Conservation (phyloP, 2,888 invertebrate species). For the Orthosia cruda region DNA sequence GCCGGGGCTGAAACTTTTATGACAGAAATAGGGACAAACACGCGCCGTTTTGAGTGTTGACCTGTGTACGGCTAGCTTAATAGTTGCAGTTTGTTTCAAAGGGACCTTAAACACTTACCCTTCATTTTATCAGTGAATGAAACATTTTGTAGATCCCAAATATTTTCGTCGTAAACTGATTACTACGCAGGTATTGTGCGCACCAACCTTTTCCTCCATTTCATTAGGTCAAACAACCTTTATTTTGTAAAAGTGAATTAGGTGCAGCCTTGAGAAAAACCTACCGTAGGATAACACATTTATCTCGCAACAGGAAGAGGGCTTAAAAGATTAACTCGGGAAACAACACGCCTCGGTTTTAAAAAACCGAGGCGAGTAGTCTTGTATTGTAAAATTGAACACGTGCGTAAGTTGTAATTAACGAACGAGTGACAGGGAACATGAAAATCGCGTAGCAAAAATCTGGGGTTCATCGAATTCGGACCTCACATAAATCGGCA, state of each 20-base stretch:
- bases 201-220: conserved; percentile 31
- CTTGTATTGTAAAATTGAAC: conserved; percentile 49
- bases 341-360: conserved; percentile 57
- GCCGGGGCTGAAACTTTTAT: conserved; percentile 57
- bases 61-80: conserved; percentile 36
- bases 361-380: conserved; percentile 48
- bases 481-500: conserved; percentile 78
- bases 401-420: conserved; percentile 58
- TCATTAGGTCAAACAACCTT: conserved; percentile 59
- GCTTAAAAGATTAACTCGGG: conserved; percentile 67
- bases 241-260: conserved; percentile 58
- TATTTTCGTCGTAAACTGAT: conserved; percentile 16
- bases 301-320: conserved; percentile 63
- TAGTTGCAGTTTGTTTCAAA: conserved; percentile 54
- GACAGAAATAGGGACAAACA: conserved; percentile 63
- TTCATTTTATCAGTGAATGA: conserved; percentile 37
- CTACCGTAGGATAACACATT: conserved; percentile 66
- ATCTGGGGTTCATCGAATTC: conserved; percentile 68
- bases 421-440: conserved; percentile 54
- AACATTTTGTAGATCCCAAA: conserved; percentile 24
- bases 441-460: conserved; percentile 72
- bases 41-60: conserved; percentile 51
- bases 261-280: conserved; percentile 63
- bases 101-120: conserved; percentile 31
- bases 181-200: conserved; percentile 19